Base-by-base conservation (phyloP, 1,140 invertebrate genomes). In the Orchesella cincta region DNA sequence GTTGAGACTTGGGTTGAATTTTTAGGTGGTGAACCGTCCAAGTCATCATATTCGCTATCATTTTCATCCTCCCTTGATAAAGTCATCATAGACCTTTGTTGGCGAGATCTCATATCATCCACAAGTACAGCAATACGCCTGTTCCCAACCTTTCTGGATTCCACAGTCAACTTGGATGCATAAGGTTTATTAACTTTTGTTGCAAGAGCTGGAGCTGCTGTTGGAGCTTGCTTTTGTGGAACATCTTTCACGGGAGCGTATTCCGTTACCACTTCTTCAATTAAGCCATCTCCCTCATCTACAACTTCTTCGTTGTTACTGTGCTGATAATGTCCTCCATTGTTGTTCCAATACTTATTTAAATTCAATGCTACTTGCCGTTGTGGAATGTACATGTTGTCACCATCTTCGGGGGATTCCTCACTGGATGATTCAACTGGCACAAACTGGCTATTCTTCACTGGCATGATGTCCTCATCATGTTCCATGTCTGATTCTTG, bases 231-330 rank as follows among this genome's bases (percentile, higher is more conserved):
- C 2, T 67, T 12, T 67, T 67, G 28, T 33, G 8, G 5, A 18
- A 62, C 23, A 62, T 8, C 16, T 62, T 62, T 62, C 12, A 5
- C 23, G 54, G 31, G 62, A 31, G n/a, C 62, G 12, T 12, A n/a
- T n/a, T n/a, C n/a, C n/a, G n/a, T 67, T 5, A 29, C 62, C 3
- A 67, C 28, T 67, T n/a, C n/a, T n/a, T 67, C 62, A 67, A 67
- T 67, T n/a, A n/a, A n/a, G n/a, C n/a, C n/a, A 33, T 67, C 33
- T 67, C 62, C 62, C 33, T 67, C 28, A n/a, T 67, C 62, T 3
- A 16, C 33, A 12, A 67, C 28, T 29, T 29, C 62, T 31, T 29
- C 26, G 29, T 67, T 33, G 31, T 67, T 67, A 67, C 23, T 57
- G 3, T 57, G 54, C 54, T 57, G 54, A 23, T 46, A n/a, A n/a